Base-by-base conservation (phyloP, 2,888 invertebrate genomes). In the Phyllotreta striolata region DNA sequence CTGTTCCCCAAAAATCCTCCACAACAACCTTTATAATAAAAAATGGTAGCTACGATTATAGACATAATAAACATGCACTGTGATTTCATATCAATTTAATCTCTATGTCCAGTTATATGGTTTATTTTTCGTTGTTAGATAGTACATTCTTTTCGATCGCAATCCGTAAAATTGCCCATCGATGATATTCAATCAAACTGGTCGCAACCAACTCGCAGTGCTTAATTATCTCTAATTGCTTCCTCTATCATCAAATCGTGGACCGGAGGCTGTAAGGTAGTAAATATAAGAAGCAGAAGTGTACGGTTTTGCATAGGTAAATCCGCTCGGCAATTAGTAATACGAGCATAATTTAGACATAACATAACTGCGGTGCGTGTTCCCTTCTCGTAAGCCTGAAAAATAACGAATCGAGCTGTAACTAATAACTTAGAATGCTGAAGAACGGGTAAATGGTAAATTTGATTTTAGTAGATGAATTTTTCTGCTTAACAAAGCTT, bases 181-280 rank as follows among this genome's bases (percentile, higher is more conserved):
- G 13, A 24, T 24, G 24, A 40, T 49, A 46, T 58, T 52, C 14
- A 51, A 49, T 63, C 43, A 57, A 64, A 56, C 61, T 63, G 58
- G 38, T 54, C 54, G 49, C 57, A 61, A 55, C 58, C 63, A 49
- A 58, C 58, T 52, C 37, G 58, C 63, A 41, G 41, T 51, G 34
- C 49, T 59, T 62, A 63, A 64, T 67, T 67, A 66, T 58, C 62
- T 67, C 63, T 67, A 67, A 67, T 67, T 63, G 61, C 63, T 67
- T 66, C 63, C 65, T 62, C 55, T 37, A 44, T 55, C 61, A 52
- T 58, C 52, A 52, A 38, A 52, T 52, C 38, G 10, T 52, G 55
- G 51, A 55, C 47, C 54, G 55, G 58, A 52, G 24, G 56, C 56
- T 14, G 55, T 55, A 41, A 24, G 40, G 41, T 13, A 55, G 52